Conservation (phyloP, 2,888 invertebrate genomes). For the Anodontia alba region DNA sequence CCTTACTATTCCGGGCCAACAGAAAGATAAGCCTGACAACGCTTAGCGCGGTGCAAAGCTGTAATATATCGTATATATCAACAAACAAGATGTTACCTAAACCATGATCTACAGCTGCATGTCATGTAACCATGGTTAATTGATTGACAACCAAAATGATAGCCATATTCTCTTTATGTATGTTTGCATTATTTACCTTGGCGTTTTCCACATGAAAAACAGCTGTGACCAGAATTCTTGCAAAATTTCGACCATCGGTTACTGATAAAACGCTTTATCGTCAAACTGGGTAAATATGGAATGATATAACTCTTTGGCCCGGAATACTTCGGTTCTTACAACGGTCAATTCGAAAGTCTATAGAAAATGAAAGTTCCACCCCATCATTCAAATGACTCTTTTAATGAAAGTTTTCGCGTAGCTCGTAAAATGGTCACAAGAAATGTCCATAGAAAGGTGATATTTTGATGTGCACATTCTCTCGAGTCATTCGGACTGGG, state of each 20-base stretch:
- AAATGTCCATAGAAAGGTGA: constrained; percentile 42
- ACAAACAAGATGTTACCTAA: constrained; percentile 44
- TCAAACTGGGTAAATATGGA: constrained; percentile 61
- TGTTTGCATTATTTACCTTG: background rate
- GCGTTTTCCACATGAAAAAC: background rate
- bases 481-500: constrained; percentile 8
- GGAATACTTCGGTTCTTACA: constrained; percentile 66
- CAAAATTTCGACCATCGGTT: background rate
- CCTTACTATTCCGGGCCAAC: constrained; percentile 71
- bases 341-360: constrained; percentile 54
- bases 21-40: constrained; percentile 53
- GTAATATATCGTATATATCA: constrained; percentile 29
- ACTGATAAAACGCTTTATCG: background rate
- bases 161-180: background rate
- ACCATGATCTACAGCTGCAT: constrained; percentile 40
- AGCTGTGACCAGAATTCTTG: background rate
- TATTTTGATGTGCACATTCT: constrained; percentile 18
- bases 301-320: constrained; percentile 82
- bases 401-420: constrained; percentile 37
- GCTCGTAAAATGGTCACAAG: constrained; percentile 32
- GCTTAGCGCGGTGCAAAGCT: constrained; percentile 15
- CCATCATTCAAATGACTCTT: constrained; percentile 58
- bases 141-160: background rate
- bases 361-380: constrained; percentile 42
- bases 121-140: constrained; percentile 11